A percentile compares a stretch with the other conserved stretches of the same genome.
phyloP scores from a whole-genome alignment of 2,113 vertebrate species.

The Hippocampus guttulatus region DNA sequence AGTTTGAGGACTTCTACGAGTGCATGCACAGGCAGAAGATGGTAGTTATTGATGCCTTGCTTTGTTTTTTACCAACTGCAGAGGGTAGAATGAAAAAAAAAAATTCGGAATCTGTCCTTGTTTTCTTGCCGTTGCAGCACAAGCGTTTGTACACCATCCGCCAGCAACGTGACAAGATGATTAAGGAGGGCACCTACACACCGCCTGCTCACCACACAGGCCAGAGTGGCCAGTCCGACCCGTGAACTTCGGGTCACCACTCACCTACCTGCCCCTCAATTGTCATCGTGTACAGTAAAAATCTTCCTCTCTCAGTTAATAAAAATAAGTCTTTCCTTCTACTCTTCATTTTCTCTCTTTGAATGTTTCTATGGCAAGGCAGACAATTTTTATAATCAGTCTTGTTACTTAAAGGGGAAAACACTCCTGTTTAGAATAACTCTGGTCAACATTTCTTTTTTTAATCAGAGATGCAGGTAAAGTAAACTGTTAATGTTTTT shows the following conservation, averaged over 20 bases:
- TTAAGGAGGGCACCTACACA: conserved; percentile 84
- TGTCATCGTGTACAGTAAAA: not conserved
- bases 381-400: not conserved
- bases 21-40: conserved; percentile 81
- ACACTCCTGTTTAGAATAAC: too few species aligned
- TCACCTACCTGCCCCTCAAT: not conserved
- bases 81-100: too few species aligned
- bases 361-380: not conserved
- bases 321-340: not conserved
- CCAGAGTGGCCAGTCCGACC: not conserved
- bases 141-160: conserved; percentile 67
- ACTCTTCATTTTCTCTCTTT: not conserved
- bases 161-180: conserved; percentile 78
- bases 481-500: too few species aligned
- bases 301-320: not conserved
- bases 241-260: not conserved
- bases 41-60: conserved; percentile 50
- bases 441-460: too few species aligned
- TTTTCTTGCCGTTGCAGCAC: conserved; percentile 59
- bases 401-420: not conserved
- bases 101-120: not conserved
- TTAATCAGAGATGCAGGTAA: too few species aligned
- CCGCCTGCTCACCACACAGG: conserved; percentile 69
- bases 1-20: conserved; percentile 86
- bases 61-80: too few species aligned